These are phyloP conservation scores for Istiophorus platypterus DNA, from an alignment of 2,113 vertebrate genomes.

Conservation along the genomic window DNA sequence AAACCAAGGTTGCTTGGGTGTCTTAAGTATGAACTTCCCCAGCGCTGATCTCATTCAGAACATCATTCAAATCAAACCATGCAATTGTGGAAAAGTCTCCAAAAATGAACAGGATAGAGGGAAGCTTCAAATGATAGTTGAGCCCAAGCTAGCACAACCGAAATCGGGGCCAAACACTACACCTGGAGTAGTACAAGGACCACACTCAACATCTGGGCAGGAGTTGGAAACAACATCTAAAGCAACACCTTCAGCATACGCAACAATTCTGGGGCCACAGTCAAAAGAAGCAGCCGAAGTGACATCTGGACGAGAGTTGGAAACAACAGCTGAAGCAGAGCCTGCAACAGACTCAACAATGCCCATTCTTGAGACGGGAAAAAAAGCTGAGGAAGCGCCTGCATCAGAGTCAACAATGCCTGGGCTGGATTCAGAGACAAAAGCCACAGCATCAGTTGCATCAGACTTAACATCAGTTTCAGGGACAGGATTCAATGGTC, in stretches of 20 bases:
- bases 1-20: conserved; percentile 66
- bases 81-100: conserved; percentile 33
- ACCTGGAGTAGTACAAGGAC: not conserved
- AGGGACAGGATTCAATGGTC: conserved; percentile 55
- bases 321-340: not conserved
- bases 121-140: not conserved
- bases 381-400: too few species aligned
- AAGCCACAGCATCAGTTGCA: not conserved
- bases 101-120: not conserved
- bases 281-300: not conserved
- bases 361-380: not conserved
- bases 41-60: conserved; percentile 57
- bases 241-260: not conserved
- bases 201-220: not conserved
- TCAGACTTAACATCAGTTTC: too few species aligned
- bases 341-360: too few species aligned
- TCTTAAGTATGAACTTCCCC: conserved; percentile 72
- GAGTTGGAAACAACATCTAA: not conserved
- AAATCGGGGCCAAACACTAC: too few species aligned
- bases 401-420: too few species aligned
- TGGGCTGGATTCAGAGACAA: not conserved
- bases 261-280: rapidly evolving
- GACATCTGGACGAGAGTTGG: not conserved
- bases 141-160: not conserved
- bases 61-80: conserved; percentile 56